A percentile compares a stretch with the other conserved stretches of the same genome.
These are phyloP conservation scores for Typhlichthys subterraneus DNA, from an alignment of 2,797 vertebrate genomes.

Conservation along the genomic window DNA sequence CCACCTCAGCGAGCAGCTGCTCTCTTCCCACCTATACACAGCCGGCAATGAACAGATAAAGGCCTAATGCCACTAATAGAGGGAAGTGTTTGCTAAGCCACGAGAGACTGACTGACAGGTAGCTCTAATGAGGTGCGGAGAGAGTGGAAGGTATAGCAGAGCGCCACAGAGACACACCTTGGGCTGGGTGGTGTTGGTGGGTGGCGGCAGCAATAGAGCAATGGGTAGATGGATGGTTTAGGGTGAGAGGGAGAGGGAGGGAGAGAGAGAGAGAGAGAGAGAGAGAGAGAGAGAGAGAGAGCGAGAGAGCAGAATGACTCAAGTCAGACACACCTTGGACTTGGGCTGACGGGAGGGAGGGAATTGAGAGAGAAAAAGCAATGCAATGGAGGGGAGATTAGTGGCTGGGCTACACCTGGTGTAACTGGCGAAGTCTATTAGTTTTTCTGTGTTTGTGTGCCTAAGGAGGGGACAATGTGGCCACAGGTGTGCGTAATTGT, in stretches of 20 bases:
- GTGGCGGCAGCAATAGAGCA: slow-evolving; percentile 1
- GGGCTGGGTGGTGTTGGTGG: slow-evolving; percentile 9
- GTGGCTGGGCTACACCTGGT: not conserved
- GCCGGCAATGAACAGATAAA: slow-evolving; percentile 52
- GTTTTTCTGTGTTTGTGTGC: slow-evolving; percentile 9
- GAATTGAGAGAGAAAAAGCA: not conserved
- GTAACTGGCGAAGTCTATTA: not conserved
- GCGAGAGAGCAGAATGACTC: too few species aligned
- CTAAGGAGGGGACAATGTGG: slow-evolving; percentile 3
- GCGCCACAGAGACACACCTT: slow-evolving; percentile 46
- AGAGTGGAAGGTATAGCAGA: slow-evolving; percentile 14
- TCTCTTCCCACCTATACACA: slow-evolving; percentile 27
- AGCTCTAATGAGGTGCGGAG: slow-evolving; percentile 58
- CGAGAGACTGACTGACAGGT: slow-evolving; percentile 66
- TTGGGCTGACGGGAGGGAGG: too few species aligned
- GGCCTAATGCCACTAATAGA: slow-evolving; percentile 51
- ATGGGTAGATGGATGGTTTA: not conserved
- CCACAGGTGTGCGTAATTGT: slow-evolving; percentile 7
- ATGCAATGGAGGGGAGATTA: not conserved
- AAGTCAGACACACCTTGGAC: too few species aligned
- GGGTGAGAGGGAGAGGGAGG: too few species aligned
- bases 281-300: too few species aligned
- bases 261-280: too few species aligned
- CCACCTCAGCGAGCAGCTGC: slow-evolving; percentile 40
- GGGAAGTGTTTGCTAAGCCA: slow-evolving; percentile 58